A percentile compares a stretch with the other conserved stretches of the same genome.
These are phyloP conservation scores for Nasonia vitripennis DNA, from an alignment of 1,140 invertebrate genomes.

Conservation along the genomic window DNA sequence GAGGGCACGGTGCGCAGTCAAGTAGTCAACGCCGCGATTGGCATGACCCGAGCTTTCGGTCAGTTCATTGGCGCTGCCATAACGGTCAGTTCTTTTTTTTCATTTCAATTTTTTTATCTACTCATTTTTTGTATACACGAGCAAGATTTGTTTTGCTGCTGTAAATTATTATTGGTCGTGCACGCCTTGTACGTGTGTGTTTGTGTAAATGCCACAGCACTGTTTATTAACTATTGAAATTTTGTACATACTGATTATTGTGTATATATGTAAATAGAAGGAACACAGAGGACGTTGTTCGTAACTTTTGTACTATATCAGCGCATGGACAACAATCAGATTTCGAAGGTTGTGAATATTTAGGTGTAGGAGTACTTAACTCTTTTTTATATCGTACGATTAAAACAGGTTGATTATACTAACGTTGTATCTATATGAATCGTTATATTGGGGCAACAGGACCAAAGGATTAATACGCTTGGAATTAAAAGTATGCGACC, in stretches of 20 bases:
- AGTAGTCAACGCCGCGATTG: slow-evolving; percentile 82
- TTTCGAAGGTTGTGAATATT: not conserved
- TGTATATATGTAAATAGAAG: not conserved
- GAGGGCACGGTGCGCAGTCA: slow-evolving; percentile 75
- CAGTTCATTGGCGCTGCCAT: slow-evolving; percentile 84
- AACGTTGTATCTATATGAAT: not conserved
- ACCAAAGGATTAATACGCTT: not conserved
- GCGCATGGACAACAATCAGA: not conserved
- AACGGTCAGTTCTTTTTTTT: slow-evolving; percentile 75
- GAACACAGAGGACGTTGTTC: not conserved
- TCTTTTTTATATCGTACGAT: not conserved
- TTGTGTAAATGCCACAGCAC: not conserved
- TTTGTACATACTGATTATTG: not conserved
- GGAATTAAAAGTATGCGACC: not conserved
- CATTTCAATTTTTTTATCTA: slow-evolving; percentile 30
- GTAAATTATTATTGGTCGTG: not conserved
- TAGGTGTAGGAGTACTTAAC: not conserved
- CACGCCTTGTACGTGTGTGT: not conserved
- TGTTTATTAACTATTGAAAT: not conserved
- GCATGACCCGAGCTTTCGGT: slow-evolving; percentile 83
- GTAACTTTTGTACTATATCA: not conserved
- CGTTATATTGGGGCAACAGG: not conserved
- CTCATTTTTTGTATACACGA: slow-evolving; percentile 18
- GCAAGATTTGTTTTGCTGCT: not conserved
- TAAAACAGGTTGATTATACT: not conserved